phyloP scores from a whole-genome alignment of 2,113 vertebrate species.

The Lophius piscatorius region DNA sequence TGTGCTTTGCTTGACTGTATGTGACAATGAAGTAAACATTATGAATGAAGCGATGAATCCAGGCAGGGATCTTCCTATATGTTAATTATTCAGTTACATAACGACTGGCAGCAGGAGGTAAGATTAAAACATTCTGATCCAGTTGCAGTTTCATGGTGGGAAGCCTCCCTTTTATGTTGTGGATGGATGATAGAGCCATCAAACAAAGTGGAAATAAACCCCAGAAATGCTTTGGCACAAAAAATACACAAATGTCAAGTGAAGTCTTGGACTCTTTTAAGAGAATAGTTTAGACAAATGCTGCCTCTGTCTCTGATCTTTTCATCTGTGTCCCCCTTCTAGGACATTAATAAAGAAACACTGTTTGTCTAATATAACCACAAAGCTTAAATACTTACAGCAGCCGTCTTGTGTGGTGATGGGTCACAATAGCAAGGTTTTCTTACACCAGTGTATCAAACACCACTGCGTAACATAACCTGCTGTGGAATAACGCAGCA shows the following conservation, averaged over 20 bases:
- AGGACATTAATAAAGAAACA: constrained; percentile 22
- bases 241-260: neutral
- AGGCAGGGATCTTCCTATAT: too few species aligned
- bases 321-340: neutral
- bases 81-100: too few species aligned
- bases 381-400: constrained; percentile 18
- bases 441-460: constrained; percentile 56
- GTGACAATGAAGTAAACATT: too few species aligned
- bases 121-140: too few species aligned
- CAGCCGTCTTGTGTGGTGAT: constrained; percentile 3
- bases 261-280: constrained; percentile 3
- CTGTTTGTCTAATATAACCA: constrained; percentile 1
- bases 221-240: neutral
- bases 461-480: constrained; percentile 50
- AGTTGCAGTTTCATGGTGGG: too few species aligned
- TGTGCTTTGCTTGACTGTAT: too few species aligned
- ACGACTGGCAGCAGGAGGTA: too few species aligned
- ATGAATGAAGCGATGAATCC: too few species aligned
- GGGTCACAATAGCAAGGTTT: constrained; percentile 33
- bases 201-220: too few species aligned
- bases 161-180: too few species aligned
- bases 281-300: constrained; percentile 12
- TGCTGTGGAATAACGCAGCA: constrained; percentile 36
- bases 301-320: constrained; percentile 11
- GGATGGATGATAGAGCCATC: too few species aligned